phyloP scores from a whole-genome alignment of 2,888 invertebrate species.

The Aquatica leii region DNA sequence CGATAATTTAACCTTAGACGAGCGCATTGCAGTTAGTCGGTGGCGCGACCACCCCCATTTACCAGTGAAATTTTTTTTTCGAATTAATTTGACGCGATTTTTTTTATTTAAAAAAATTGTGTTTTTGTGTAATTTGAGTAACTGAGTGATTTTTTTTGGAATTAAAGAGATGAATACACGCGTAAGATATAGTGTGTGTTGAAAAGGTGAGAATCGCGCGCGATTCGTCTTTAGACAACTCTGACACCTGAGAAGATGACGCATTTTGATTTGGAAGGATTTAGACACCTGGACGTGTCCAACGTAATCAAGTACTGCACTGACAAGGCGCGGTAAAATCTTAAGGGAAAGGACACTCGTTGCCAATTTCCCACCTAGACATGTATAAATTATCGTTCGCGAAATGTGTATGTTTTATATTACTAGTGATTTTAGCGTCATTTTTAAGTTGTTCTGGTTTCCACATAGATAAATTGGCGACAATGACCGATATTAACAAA shows the following conservation, averaged over 20 bases:
- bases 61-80: conserved; percentile 9
- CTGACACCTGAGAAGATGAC: conserved; percentile 54
- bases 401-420: conserved; percentile 61
- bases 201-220: conserved; percentile 41
- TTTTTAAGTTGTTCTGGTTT: conserved; percentile 61
- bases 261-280: conserved; percentile 49
- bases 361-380: conserved; percentile 50
- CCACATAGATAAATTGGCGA: conserved; percentile 59
- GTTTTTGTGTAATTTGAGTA: background rate
- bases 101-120: background rate
- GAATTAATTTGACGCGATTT: conserved; percentile 1
- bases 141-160: no score
- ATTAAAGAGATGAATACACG: conserved; percentile 1
- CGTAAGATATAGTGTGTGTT: conserved; percentile 38
- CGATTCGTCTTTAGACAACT: conserved; percentile 41
- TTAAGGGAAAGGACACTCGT: conserved; percentile 43
- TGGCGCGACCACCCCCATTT: conserved; percentile 23
- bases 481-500: conserved; percentile 55
- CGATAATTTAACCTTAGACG: conserved; percentile 10
- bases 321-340: conserved; percentile 51
- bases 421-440: conserved; percentile 58
- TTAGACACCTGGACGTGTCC: conserved; percentile 53
- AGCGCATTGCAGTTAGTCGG: conserved; percentile 16
- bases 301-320: conserved; percentile 51
- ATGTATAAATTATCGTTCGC: conserved; percentile 60